Conservation (phyloP, 2,113 vertebrate genomes). For the Cairina moschata region DNA sequence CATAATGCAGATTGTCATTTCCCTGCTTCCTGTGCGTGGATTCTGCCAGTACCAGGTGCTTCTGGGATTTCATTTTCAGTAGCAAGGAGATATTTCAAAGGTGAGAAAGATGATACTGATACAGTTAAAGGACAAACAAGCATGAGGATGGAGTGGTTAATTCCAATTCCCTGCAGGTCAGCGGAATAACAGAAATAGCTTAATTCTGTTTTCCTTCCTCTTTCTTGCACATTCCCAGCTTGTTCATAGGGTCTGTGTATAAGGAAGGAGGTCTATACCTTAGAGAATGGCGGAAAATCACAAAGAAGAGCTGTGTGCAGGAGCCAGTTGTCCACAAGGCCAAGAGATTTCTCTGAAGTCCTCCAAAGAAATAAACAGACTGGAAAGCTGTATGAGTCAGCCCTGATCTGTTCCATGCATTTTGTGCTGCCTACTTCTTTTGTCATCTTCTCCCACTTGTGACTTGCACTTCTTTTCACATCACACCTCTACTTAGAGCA, state of each 20-base stretch:
- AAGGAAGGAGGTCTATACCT: neutral
- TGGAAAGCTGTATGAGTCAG: constrained; percentile 4
- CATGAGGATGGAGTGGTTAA: neutral
- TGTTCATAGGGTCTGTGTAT: neutral
- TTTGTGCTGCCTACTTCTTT: constrained; percentile 48
- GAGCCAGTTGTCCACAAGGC: neutral
- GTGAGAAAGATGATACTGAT: neutral
- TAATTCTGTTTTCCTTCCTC: neutral
- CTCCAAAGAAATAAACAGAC: neutral
- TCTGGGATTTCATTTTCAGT: neutral
- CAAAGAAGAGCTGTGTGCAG: neutral
- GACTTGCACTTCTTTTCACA: constrained; percentile 46
- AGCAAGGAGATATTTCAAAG: neutral
- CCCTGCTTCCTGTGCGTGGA: neutral
- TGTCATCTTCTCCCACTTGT: constrained; percentile 51
- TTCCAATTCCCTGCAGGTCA: neutral
- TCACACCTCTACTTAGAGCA: constrained; percentile 27
- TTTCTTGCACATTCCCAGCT: neutral
- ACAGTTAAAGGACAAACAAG: neutral
- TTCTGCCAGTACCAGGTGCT: neutral
- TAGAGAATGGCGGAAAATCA: neutral
- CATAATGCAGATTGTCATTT: neutral
- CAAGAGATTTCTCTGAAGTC: neutral
- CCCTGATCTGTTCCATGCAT: neutral
- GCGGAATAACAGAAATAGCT: neutral